Conservation (phyloP, 2,888 invertebrate species). For the Blastobasis adustella region DNA sequence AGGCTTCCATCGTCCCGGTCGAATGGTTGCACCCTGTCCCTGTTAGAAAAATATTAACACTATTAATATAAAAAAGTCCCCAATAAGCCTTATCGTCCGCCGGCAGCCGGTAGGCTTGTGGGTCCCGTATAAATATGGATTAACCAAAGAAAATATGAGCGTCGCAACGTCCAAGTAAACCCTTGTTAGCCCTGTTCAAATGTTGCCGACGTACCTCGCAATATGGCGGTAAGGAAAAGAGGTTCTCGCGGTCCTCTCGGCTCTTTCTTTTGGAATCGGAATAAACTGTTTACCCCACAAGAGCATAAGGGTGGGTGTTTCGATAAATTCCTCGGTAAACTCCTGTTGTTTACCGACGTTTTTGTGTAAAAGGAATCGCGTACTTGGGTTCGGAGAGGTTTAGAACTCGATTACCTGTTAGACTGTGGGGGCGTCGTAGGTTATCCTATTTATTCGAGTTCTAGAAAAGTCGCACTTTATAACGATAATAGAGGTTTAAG, state of each 20-base stretch:
- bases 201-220: constrained; percentile 16
- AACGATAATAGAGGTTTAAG: no score
- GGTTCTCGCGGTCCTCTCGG: background rate
- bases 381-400: no score
- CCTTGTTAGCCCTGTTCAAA: constrained; percentile 32
- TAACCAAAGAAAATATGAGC: constrained; percentile 54
- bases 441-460: no score
- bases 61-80: constrained; percentile 39
- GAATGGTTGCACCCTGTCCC: constrained; percentile 1
- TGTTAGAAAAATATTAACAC: constrained; percentile 38
- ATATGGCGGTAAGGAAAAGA: constrained; percentile 12
- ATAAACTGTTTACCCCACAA: background rate
- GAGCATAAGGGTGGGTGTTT: no score
- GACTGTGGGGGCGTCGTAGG: no score
- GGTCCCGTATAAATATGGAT: constrained; percentile 68
- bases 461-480: no score
- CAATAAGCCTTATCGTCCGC: constrained; percentile 33
- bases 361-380: no score
- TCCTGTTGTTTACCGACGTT: no score
- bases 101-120: constrained; percentile 42
- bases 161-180: constrained; percentile 33
- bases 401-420: no score
- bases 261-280: background rate
- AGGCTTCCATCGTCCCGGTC: no score
- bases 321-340: no score